Evolutionary conservation across 2,888 invertebrate species (phyloP), one percentile per base, ranked within the genome.

Genomic region (Pimpla rufipes): DNA sequence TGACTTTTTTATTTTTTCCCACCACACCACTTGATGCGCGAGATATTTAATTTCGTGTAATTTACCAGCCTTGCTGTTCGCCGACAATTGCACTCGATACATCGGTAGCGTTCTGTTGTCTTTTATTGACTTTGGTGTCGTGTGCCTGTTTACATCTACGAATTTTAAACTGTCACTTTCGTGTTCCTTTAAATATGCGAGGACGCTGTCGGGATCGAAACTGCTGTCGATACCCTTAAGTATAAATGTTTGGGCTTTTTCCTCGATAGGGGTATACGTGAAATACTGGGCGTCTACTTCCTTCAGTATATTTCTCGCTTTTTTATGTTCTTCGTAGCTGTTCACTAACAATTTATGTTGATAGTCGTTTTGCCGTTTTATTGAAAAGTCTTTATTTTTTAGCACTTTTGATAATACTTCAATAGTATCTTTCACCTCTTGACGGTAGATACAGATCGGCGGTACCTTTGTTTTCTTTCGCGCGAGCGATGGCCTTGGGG

Each of bases 1-100:
- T 62, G 47, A 16, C 11, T 62, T 74, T 64, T 74, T 62, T 1
- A 62, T 62, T 62, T n/a, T n/a, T n/a, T n/a, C n/a, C n/a, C n/a
- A n/a, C n/a, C n/a, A n/a, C n/a, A n/a, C n/a, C n/a, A n/a, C n/a
- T n/a, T n/a, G n/a, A n/a, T n/a, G n/a, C n/a, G n/a, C n/a, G n/a
- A n/a, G n/a, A n/a, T n/a, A n/a, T n/a, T n/a, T n/a, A n/a, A n/a
- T n/a, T n/a, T n/a, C n/a, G n/a, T n/a, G n/a, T n/a, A n/a, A n/a
- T n/a, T 74, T 74, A 6, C 62, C 59, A 1, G 74, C 18, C 1
- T 37, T 62, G n/a, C 62, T 62, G 13, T 47, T 37, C 11, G 62
- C 29, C 0, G 47, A 23, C 18, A 74, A 40, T 40, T 74, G 62
- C 6, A 74, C 74, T 6, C 59, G 42, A 47, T 21, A 64, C 13